These are phyloP conservation scores for Sarotherodon lohbergeri DNA, from an alignment of 2,113 vertebrate species.

Conservation along the genomic window DNA sequence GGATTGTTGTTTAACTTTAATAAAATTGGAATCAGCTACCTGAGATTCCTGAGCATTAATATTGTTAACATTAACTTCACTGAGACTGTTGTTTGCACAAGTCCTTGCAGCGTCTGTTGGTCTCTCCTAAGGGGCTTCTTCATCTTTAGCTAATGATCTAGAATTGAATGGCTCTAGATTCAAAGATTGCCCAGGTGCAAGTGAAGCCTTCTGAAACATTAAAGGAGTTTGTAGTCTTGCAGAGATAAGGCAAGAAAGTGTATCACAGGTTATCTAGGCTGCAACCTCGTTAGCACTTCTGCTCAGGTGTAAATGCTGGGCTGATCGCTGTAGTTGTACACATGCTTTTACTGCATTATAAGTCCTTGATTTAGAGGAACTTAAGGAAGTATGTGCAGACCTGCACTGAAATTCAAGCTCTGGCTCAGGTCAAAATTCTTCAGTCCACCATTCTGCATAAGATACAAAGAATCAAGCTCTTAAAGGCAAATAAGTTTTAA, in stretches of 20 bases:
- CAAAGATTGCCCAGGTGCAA: background rate
- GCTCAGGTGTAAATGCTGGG: background rate
- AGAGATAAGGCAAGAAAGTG: background rate
- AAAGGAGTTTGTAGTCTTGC: background rate
- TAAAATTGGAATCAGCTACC: background rate
- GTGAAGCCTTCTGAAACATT: background rate
- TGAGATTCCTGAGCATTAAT: background rate
- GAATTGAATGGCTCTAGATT: background rate
- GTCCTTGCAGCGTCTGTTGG: background rate
- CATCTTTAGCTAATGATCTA: background rate
- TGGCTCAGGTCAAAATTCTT: background rate
- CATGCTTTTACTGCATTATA: background rate
- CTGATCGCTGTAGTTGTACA: background rate
- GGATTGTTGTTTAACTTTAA: background rate
- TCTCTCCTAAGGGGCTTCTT: background rate
- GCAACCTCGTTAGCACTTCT: background rate
- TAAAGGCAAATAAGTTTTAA: background rate
- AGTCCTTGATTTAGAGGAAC: background rate
- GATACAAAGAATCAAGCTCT: background rate
- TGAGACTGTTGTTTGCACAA: background rate
- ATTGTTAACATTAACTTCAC: background rate
- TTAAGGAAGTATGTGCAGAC: background rate
- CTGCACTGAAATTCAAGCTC: background rate
- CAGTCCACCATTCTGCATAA: background rate
- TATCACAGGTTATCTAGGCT: background rate